Evolutionary conservation across 2,113 vertebrate species (phyloP), one percentile per base, ranked within the genome.

Genomic region (Saccopteryx bilineata): DNA sequence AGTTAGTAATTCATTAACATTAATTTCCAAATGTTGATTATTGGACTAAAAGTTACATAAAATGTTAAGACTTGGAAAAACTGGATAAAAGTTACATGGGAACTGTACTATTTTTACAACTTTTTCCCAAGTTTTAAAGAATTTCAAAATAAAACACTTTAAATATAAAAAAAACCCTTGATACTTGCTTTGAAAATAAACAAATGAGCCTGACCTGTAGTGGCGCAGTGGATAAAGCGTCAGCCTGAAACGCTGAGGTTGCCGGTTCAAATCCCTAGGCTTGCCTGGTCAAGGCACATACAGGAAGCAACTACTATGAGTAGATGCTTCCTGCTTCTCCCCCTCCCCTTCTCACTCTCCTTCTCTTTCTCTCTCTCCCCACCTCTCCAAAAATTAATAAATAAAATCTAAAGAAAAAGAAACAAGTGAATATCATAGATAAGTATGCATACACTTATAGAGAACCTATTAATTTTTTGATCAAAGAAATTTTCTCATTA

Each of bases 21-120:
- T 89, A 88, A 88, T 82, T 93, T 74, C 26, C 19, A 48, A 82
- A 74, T 48, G 33, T 33, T 33, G 86, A 60, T 31, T 46, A 76
- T 9, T 92, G 58, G 8, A 39, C 90, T 75, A 17, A 87, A 87
- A 75, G 28, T 83, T 83, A 68, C 3, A 48, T 75, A 65, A 83
- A 83, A 90, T 31, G 28, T 68, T 75, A 90, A 83, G 28, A 83
- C 60, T 68, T 94, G 23, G 52, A 58, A 89, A 76, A 75, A 60
- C 11, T 48, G 6, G 19, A 52, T 17, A 18, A 81, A 83, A 66
- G 50, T 48, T 83, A 72, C 21, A 54, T 46, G 12, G 46, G 21
- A 76, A 83, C 4, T 90, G 18, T 26, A 69, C 9, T 48, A 56
- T 90, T 84, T 90, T 68, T 84, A 24, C 50, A 60, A 84, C 14